These are phyloP conservation scores for Anoplius nigerrimus DNA, from an alignment of 2,888 invertebrate species.

Conservation along the genomic window DNA sequence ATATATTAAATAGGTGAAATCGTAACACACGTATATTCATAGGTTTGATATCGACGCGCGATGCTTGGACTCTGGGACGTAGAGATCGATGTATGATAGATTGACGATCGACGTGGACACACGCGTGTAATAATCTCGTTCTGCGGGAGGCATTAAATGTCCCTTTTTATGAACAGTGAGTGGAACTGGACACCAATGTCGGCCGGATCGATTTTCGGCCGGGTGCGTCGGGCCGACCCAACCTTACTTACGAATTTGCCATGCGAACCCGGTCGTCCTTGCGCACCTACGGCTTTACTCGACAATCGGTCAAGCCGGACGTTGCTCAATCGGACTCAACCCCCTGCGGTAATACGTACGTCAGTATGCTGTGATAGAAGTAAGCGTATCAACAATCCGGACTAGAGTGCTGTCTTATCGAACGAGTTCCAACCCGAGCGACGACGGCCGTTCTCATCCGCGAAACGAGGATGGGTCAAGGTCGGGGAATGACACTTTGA, in stretches of 20 bases:
- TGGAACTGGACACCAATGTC: slow-evolving; percentile 4
- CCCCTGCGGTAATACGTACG: neutral
- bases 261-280: no score
- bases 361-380: slow-evolving; percentile 69
- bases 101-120: slow-evolving; percentile 20
- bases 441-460: neutral
- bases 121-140: slow-evolving; percentile 14
- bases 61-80: slow-evolving; percentile 51
- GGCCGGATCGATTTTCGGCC: no score
- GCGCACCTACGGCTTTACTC: no score
- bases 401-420: neutral
- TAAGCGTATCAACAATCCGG: slow-evolving; percentile 61
- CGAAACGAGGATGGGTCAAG: neutral
- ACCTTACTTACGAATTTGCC: no score
- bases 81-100: slow-evolving; percentile 58
- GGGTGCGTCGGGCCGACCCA: no score
- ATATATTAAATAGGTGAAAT: slow-evolving; percentile 22
- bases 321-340: neutral
- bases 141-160: neutral
- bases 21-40: slow-evolving; percentile 43
- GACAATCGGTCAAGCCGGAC: neutral
- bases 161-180: neutral
- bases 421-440: neutral
- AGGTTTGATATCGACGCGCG: slow-evolving; percentile 55
- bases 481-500: neutral